A percentile compares a stretch with the other conserved stretches of the same genome.
phyloP scores from a whole-genome alignment of 1,140 invertebrate species.

The Neelides sp. region DNA sequence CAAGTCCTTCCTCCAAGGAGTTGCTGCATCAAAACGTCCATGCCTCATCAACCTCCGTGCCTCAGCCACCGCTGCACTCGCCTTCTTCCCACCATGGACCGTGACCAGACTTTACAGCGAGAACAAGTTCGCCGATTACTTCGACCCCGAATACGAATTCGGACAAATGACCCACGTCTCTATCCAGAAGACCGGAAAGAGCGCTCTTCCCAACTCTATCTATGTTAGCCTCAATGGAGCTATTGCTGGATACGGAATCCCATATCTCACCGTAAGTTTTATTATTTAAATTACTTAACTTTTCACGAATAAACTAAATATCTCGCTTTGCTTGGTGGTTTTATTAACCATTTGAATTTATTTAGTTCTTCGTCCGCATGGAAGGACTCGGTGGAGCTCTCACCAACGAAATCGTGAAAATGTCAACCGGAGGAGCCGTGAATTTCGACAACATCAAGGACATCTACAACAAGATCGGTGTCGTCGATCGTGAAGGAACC shows the following conservation, averaged over 20 bases:
- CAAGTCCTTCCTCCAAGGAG: conserved; percentile 17
- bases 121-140: conserved; percentile 27
- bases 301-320: no score
- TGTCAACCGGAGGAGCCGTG: conserved; percentile 19
- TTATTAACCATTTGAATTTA: background rate
- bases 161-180: conserved; percentile 24
- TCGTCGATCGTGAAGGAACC: conserved; percentile 17
- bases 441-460: conserved; percentile 12
- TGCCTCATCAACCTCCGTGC: conserved; percentile 18
- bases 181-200: conserved; percentile 25
- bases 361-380: conserved; percentile 25
- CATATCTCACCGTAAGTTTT: conserved; percentile 20
- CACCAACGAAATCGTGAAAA: conserved; percentile 19
- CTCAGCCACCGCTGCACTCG: conserved; percentile 17
- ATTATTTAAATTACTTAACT: background rate
- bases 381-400: conserved; percentile 28
- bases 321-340: no score
- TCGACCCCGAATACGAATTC: conserved; percentile 27
- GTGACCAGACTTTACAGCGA: conserved; percentile 20
- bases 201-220: conserved; percentile 18
- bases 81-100: conserved; percentile 21
- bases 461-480: conserved; percentile 26
- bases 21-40: conserved; percentile 14
- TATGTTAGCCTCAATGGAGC: conserved; percentile 23
- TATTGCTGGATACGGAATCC: conserved; percentile 23